phyloP scores from a whole-genome alignment of 2,113 vertebrate genomes.

The Camelus dromedarius region DNA sequence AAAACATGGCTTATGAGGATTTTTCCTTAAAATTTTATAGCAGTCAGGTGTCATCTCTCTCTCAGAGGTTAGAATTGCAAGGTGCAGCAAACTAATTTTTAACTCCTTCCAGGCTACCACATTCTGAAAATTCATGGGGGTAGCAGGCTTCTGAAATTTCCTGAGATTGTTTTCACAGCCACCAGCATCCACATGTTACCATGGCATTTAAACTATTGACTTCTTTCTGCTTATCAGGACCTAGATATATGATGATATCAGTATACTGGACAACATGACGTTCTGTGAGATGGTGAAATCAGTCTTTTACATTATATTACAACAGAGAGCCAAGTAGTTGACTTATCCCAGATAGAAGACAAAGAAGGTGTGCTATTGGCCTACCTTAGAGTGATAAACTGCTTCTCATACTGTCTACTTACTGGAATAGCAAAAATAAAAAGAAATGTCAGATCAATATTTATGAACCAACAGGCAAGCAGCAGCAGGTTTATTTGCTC shows the following conservation, averaged over 20 bases:
- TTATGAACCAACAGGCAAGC: neutral
- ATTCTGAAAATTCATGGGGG: neutral
- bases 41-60: neutral
- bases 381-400: neutral
- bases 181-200: neutral
- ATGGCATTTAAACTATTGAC: neutral
- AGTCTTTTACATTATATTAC: neutral
- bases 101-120: neutral
- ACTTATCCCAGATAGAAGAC: neutral
- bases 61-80: neutral
- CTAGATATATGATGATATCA: neutral
- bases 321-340: neutral
- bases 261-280: neutral
- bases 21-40: neutral
- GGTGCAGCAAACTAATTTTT: neutral
- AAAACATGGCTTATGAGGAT: neutral
- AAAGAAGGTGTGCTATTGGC: neutral
- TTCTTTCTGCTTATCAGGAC: neutral
- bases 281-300: neutral
- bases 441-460: slow-evolving; percentile 11
- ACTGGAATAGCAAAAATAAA: neutral
- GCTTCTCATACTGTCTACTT: neutral
- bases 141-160: neutral
- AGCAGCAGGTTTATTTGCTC: slow-evolving; percentile 8
- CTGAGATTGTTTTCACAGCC: neutral